phyloP scores from a whole-genome alignment of 2,888 invertebrate species.

The Ormyrus nitidulus region DNA sequence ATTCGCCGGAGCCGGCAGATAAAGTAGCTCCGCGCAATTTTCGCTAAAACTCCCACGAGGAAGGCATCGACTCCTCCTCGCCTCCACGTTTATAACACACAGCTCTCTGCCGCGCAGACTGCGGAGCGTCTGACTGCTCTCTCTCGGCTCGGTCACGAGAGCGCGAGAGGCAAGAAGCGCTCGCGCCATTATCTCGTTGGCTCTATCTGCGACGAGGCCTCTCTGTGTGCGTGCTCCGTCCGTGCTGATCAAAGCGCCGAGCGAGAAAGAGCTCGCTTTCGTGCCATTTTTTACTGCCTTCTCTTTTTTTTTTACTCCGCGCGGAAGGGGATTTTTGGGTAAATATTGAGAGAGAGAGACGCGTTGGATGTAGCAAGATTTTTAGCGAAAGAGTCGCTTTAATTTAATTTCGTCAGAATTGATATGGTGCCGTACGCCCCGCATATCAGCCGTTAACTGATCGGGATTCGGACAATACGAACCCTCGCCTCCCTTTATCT shows the following conservation, averaged over 20 bases:
- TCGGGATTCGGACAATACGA: background rate
- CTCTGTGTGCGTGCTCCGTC: background rate
- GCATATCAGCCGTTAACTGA: too few relatives aligned
- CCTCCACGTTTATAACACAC: too few relatives aligned
- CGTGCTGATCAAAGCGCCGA: background rate
- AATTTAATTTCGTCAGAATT: too few relatives aligned
- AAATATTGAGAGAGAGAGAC: background rate
- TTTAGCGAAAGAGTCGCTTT: too few relatives aligned
- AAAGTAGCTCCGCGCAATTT: too few relatives aligned
- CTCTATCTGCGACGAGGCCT: conserved; percentile 19
- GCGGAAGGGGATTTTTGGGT: too few relatives aligned
- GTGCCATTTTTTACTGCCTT: too few relatives aligned
- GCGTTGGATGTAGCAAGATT: background rate
- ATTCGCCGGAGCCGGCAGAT: too few relatives aligned
- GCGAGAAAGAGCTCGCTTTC: background rate
- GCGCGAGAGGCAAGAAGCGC: conserved; percentile 24
- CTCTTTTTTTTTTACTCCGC: too few relatives aligned
- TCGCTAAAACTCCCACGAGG: too few relatives aligned
- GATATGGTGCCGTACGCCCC: too few relatives aligned
- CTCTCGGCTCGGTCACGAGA: conserved; percentile 34
- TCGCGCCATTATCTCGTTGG: conserved; percentile 38
- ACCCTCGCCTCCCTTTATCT: background rate
- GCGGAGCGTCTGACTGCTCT: background rate
- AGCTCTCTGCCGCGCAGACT: background rate
- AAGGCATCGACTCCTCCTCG: too few relatives aligned